Conservation (phyloP, 2,113 vertebrate genomes). For the Melanerpes aurifrons region DNA sequence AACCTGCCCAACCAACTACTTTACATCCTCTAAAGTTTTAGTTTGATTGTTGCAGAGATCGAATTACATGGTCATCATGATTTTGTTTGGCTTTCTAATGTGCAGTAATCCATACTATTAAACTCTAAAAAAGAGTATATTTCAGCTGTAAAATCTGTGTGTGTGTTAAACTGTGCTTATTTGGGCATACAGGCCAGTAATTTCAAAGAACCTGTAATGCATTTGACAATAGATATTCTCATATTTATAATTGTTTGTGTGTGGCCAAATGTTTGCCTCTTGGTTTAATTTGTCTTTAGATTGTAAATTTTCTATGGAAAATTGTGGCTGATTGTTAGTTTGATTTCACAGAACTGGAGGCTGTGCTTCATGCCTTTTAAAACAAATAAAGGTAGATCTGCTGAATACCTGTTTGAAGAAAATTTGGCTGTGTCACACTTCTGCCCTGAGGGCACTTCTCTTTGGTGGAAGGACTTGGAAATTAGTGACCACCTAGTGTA, state of each 20-base stretch:
- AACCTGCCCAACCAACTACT: background rate
- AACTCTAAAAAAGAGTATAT: background rate
- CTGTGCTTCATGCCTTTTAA: background rate
- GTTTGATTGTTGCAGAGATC: background rate
- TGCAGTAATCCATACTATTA: background rate
- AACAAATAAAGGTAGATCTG: background rate
- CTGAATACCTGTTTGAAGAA: background rate
- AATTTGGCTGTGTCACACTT: background rate
- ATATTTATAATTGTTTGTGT: background rate
- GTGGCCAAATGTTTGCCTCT: background rate
- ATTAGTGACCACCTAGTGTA: background rate
- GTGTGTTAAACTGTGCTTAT: background rate
- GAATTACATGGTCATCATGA: background rate
- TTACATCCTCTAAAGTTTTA: background rate
- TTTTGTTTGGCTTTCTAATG: constrained; percentile 28
- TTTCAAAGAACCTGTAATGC: background rate
- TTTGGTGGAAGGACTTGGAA: background rate
- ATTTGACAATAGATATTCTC: background rate
- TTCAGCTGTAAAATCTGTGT: background rate
- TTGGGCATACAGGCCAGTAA: background rate
- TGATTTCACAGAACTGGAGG: background rate
- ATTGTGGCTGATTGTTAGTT: background rate
- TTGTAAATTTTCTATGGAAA: background rate
- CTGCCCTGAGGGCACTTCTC: background rate
- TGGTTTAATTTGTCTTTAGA: background rate